Conservation (phyloP, 1,140 invertebrate genomes). For the Bilobella aurantiaca region DNA sequence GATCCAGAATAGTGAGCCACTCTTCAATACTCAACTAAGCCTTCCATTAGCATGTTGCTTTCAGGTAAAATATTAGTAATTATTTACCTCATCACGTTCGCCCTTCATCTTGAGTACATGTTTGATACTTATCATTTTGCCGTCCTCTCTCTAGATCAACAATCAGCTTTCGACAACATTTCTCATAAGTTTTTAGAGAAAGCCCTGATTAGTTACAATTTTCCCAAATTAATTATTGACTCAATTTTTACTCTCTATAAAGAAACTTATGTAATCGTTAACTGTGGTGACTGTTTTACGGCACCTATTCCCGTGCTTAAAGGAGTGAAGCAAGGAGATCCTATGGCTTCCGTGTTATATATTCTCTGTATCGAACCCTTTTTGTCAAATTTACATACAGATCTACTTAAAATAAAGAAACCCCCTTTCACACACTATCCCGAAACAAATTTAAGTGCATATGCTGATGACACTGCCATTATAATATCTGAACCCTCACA, state of each 20-base stretch:
- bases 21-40: too few species aligned
- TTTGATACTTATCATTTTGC: too few species aligned
- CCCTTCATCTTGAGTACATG: too few species aligned
- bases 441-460: neutral
- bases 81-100: too few species aligned
- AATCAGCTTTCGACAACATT: conserved; percentile 7
- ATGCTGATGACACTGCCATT: conserved; percentile 10
- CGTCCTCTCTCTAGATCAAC: conserved; percentile 11
- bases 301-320: neutral
- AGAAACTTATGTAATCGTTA: conserved; percentile 1
- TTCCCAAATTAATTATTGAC: conserved; percentile 6
- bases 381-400: neutral
- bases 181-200: neutral
- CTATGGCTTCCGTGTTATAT: conserved; percentile 1
- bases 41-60: too few species aligned
- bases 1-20: too few species aligned
- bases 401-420: neutral
- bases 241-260: neutral
- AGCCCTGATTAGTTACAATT: neutral
- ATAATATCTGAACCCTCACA: neutral
- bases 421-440: neutral
- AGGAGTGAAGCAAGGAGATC: conserved; percentile 15
- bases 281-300: neutral
- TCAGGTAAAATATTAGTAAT: too few species aligned
- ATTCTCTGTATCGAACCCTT: conserved; percentile 14